Evolutionary conservation across 2,113 vertebrate genomes (phyloP).

Genomic region (Lathamus discolor): DNA sequence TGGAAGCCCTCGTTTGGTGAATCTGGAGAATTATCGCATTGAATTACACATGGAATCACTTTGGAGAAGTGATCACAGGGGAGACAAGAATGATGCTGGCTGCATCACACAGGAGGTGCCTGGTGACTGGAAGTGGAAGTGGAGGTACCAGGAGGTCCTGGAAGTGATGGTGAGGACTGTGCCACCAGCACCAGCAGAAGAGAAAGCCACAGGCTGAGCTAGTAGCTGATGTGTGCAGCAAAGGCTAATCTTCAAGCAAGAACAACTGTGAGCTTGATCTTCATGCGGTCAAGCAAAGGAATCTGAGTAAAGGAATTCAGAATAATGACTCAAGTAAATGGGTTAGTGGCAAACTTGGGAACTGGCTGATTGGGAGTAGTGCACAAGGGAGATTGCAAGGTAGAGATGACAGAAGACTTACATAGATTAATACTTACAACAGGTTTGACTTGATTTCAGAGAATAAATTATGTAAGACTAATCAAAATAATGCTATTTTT

Average conservation of each 20-base stretch:
- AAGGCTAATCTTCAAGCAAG: neutral
- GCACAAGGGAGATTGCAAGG: neutral
- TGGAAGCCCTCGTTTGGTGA: neutral
- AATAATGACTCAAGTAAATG: neutral
- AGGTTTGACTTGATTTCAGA: neutral
- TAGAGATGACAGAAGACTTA: neutral
- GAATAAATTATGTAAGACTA: neutral
- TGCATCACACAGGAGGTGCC: neutral
- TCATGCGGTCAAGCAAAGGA: neutral
- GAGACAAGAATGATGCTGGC: neutral
- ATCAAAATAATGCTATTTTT: neutral
- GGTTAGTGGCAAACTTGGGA: neutral
- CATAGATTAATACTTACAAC: neutral
- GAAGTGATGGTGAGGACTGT: neutral
- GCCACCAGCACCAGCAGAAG: neutral
- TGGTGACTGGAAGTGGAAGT: no score
- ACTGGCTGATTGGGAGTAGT: neutral
- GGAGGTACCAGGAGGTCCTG: neutral
- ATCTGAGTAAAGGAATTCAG: neutral
- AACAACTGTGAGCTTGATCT: neutral
- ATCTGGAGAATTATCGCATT: neutral
- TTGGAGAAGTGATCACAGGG: neutral
- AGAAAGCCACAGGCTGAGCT: neutral
- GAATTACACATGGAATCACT: neutral
- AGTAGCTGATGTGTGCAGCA: neutral